A percentile compares a stretch with the other conserved stretches of the same genome.
Evolutionary conservation across 2,797 vertebrate species (phyloP).

Genomic region (Schizopygopsis pylzovi): DNA sequence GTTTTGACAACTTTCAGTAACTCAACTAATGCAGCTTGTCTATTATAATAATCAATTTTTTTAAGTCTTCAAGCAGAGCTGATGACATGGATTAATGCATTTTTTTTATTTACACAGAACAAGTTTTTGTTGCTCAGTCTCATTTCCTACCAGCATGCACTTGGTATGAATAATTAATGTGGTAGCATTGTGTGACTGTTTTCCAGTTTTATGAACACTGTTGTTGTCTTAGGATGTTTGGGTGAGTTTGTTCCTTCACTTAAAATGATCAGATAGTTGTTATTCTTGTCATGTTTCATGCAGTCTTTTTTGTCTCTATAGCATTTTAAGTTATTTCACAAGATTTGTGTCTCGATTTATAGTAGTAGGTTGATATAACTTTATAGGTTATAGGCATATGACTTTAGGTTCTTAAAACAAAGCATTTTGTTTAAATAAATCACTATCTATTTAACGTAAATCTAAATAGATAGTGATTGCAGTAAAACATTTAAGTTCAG

Average conservation of each 20-base stretch:
- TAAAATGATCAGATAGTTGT: not conserved
- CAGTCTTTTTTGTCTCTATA: too few relatives aligned
- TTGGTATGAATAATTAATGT: slow-evolving; percentile 9
- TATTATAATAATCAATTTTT: not conserved
- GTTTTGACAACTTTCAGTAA: not conserved
- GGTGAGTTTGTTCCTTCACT: not conserved
- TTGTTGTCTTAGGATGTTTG: not conserved
- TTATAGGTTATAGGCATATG: not conserved
- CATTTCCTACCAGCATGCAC: not conserved
- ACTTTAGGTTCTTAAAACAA: not conserved
- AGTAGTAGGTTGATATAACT: not conserved
- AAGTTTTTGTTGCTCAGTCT: not conserved
- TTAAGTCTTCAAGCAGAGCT: not conserved
- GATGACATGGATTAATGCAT: not conserved
- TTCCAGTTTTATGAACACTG: not conserved
- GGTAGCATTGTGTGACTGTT: slow-evolving; percentile 2
- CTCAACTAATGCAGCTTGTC: not conserved
- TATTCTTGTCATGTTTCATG: not conserved
- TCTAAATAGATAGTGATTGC: too few relatives aligned
- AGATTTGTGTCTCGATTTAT: not conserved
- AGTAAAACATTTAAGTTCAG: not conserved
- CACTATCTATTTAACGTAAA: too few relatives aligned
- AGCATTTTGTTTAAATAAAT: too few relatives aligned
- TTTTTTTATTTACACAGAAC: not conserved
- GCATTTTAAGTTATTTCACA: not conserved